Percentiles rank a stretch among this genome's conserved stretches.
These are phyloP conservation scores for Gymnocephalus cernua DNA, from an alignment of 2,113 vertebrate genomes.

Conservation along the genomic window DNA sequence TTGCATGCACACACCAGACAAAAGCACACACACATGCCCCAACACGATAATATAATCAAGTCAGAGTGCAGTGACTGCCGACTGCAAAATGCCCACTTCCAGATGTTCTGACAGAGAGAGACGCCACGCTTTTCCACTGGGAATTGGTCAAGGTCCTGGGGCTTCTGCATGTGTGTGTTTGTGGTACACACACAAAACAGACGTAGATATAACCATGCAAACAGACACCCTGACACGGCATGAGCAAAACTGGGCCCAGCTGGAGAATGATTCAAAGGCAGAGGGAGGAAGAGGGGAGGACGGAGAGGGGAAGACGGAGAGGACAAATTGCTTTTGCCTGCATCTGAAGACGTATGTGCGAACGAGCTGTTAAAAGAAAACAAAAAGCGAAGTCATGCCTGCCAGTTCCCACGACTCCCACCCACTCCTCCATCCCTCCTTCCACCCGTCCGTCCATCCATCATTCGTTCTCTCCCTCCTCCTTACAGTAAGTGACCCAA, in stretches of 20 bases:
- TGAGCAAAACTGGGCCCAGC: constrained; percentile 80
- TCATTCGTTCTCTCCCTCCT: constrained; percentile 57
- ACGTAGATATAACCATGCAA: constrained; percentile 75
- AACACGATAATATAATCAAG: constrained; percentile 93
- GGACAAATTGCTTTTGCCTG: constrained; percentile 82
- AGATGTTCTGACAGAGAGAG: constrained; percentile 93
- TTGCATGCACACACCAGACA: constrained; percentile 7
- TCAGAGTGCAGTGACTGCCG: constrained; percentile 90
- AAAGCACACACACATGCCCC: constrained; percentile 58
- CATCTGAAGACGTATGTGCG: constrained; percentile 82
- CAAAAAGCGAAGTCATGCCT: constrained; percentile 79
- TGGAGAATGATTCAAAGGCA: constrained; percentile 85
- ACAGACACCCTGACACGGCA: constrained; percentile 77
- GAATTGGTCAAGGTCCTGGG: constrained; percentile 86
- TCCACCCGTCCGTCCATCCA: constrained; percentile 67
- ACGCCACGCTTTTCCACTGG: constrained; percentile 86
- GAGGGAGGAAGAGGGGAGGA: constrained; percentile 73
- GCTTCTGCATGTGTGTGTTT: constrained; percentile 65
- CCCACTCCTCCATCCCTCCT: constrained; percentile 47
- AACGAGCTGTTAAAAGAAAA: constrained; percentile 85
- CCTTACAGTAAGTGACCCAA: constrained; percentile 82
- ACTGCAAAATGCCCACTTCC: constrained; percentile 92
- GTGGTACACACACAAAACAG: constrained; percentile 47
- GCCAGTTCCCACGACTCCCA: constrained; percentile 80
- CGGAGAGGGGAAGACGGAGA: constrained; percentile 69